These are phyloP conservation scores for Deilephila elpenor DNA, from an alignment of 2,888 invertebrate species.

Conservation along the genomic window DNA sequence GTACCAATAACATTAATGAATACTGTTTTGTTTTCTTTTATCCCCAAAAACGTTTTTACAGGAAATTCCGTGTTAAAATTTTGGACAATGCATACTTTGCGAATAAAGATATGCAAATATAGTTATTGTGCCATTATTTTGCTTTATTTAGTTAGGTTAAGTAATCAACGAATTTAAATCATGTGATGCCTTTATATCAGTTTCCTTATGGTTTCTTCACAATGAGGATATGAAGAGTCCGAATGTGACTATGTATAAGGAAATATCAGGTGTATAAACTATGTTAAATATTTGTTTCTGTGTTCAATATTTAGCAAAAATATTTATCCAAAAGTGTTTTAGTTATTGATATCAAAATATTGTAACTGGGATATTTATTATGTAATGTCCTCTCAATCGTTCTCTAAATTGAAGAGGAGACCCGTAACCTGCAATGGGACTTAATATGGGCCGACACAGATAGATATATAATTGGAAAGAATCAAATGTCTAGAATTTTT, in stretches of 20 bases:
- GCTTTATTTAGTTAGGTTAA: not conserved
- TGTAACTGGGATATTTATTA: too few species aligned
- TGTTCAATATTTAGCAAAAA: too few species aligned
- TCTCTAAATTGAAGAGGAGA: too few species aligned
- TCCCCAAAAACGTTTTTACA: not conserved
- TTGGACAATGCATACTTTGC: not conserved
- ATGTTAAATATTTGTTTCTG: too few species aligned
- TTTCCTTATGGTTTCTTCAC: not conserved
- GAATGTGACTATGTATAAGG: not conserved
- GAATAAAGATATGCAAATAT: not conserved
- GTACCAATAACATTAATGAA: not conserved
- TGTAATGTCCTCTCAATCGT: too few species aligned
- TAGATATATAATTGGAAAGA: too few species aligned
- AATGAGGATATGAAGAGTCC: not conserved
- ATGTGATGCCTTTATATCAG: not conserved
- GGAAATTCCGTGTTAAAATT: not conserved
- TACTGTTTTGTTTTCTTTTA: not conserved
- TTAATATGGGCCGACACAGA: too few species aligned
- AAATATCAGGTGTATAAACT: not conserved
- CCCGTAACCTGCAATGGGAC: too few species aligned
- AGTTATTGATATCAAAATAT: too few species aligned
- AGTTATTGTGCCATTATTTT: not conserved
- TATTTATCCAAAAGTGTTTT: too few species aligned
- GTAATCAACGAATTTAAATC: not conserved
- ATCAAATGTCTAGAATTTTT: too few species aligned